Base-by-base conservation (phyloP, 2,888 invertebrate species). In the Fissipunctia ypsillon region DNA sequence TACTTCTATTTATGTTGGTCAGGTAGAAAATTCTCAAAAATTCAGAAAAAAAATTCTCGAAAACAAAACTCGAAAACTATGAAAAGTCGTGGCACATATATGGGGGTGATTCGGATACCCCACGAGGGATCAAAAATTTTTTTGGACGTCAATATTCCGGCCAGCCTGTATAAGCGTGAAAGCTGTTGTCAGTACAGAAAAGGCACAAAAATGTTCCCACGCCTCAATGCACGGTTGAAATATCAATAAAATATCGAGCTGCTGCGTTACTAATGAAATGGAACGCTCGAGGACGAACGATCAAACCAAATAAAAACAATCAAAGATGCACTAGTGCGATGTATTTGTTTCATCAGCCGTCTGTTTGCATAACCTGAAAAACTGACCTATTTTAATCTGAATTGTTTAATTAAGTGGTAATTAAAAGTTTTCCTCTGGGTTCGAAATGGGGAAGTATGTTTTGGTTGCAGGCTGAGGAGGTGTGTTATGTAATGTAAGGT, bases 351-450 rank as follows among this genome's bases (percentile, higher is more conserved):
- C 31, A 57, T 56, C 19, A 57, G 28, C 14, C 16, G 9, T 16
- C 56, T 78, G 76, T 78, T 78, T 70, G 28, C 31, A 25, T 71
- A 52, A 78, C 50, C 63, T 70, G 25, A 41, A 31, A 14, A 35
- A 31, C 2, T 73, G 76, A 76, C 50, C 35, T 50, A 70, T 52
- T 70, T 9, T 35, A 16, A 28, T 5, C 9, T 1, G 50, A 52
- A 38, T 52, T 50, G 43, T 45, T 48, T 31, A 43, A 50, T 54
- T 16, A 69, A 52, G 10, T 43, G 3, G 41, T 54, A 57, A 31
- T 65, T 48, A 76, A 48, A 22, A 41, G 45, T 59, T 60, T 60
- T 48, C 14, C n/a, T 63, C n/a, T 12, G 35, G 19, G 5, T 19
- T 28, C 10, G n/a, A 38, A 43, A 14, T 41, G 7, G 12, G 25